Conservation (phyloP, 1,140 invertebrate species). For the Mercenaria mercenaria region DNA sequence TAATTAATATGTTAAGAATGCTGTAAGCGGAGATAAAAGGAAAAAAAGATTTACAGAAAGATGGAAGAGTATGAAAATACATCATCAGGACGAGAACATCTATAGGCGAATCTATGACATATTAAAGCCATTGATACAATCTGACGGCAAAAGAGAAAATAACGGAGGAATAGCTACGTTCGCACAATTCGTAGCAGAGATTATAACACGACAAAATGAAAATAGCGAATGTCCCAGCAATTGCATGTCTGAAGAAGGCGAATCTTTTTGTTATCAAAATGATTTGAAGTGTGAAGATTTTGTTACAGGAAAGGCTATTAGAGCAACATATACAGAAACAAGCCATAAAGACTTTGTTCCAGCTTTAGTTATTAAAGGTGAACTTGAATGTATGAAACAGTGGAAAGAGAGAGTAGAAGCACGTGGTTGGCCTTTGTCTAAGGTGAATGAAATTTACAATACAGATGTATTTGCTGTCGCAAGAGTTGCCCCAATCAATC, state of each 20-base stretch:
- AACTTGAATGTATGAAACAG: not conserved
- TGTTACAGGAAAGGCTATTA: not conserved
- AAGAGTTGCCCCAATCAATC: not conserved
- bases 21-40: not conserved
- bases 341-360: conserved; percentile 29
- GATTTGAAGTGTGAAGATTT: not conserved
- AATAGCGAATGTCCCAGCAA: not conserved
- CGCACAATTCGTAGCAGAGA: not conserved
- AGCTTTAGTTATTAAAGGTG: not conserved
- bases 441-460: not conserved
- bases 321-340: conserved; percentile 12
- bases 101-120: not conserved
- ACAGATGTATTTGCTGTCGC: conserved; percentile 14
- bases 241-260: not conserved
- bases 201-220: not conserved
- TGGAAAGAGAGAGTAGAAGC: not conserved
- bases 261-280: not conserved
- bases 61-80: not conserved
- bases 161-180: not conserved
- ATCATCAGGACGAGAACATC: not conserved
- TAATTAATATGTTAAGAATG: too few relatives aligned
- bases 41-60: not conserved
- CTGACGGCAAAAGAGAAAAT: not conserved
- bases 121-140: not conserved
- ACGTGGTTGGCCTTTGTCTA: not conserved